Evolutionary conservation across 1,140 invertebrate genomes (phyloP), one percentile per base, ranked within the genome.

Genomic region (Drosophila parvula): DNA sequence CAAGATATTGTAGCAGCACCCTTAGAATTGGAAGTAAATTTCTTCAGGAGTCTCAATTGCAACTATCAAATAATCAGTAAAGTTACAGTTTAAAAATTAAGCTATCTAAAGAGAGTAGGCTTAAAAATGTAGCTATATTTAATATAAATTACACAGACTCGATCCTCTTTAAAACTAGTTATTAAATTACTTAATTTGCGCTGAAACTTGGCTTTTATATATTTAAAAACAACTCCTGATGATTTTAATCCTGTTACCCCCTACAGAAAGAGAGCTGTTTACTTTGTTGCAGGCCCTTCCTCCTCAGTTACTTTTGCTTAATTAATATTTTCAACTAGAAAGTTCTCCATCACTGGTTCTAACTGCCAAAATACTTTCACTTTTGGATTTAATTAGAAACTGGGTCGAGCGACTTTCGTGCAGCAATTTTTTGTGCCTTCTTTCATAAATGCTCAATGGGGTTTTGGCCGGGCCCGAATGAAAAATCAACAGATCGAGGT

Each of bases 391-490:
- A 65, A 85, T 85, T 76, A 68, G 30, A 55, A 81, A 59, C 61
- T 61, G 38, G 65, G 45, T 56, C 73, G 12, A 38, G 22, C 56
- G 44, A 71, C 76, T 79, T 73, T 74, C 55, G 45, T 65, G 51
- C 63, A 64, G 32, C 53, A 22, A 55, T 62, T 36, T 14, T 40
- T 44, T 40, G 45, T 45, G 36, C 4, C 6, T 55, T 59, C 50
- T 22, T 79, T 82, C 79, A 86, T 86, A 73, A 79, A 82, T 76
- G 60, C 74, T 62, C 55, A 62, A 88, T 79, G 60, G 68, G 60
- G 68, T 32, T 22, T 22, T 47, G 50, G 61, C 18, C 51, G 51
- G n/a, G 61, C 53, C 53, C 43, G 34, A 62, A 43, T 38, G 47
- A 48, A 36, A 62, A 65, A 69, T 47, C 56, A 59, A 47, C 47